phyloP scores from a whole-genome alignment of 2,797 vertebrate species.

The Onychomys arenicola region DNA sequence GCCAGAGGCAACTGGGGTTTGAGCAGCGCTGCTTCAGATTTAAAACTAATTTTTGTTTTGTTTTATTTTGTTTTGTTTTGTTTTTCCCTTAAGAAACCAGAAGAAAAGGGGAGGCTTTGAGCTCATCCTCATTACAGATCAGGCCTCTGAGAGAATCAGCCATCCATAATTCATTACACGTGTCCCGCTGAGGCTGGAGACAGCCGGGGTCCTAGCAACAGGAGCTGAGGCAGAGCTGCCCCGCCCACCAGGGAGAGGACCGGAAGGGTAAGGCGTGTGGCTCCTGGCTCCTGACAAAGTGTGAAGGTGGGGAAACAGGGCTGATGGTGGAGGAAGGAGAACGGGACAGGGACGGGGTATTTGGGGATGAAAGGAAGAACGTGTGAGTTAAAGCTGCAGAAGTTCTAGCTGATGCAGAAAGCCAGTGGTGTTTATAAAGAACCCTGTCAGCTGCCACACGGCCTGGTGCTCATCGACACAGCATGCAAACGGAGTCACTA shows the following conservation, averaged over 20 bases:
- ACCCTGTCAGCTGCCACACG: not conserved
- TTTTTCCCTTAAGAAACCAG: slow-evolving; percentile 88
- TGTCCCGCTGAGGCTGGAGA: slow-evolving; percentile 92
- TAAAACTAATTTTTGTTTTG: slow-evolving; percentile 87
- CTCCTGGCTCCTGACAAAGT: slow-evolving; percentile 44
- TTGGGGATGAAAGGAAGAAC: no score
- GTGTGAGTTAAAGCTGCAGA: not conserved
- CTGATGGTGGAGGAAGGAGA: not conserved
- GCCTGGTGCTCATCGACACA: fast-evolving
- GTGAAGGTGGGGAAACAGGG: not conserved
- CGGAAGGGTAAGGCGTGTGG: slow-evolving; percentile 75
- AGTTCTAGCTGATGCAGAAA: not conserved
- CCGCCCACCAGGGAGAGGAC: slow-evolving; percentile 88
- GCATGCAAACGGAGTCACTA: not conserved
- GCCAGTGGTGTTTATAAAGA: not conserved
- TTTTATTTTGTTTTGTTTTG: no score
- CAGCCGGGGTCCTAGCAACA: slow-evolving; percentile 95
- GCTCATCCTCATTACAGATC: slow-evolving; percentile 98
- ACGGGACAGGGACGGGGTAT: no score
- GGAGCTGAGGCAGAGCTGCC: slow-evolving; percentile 91
- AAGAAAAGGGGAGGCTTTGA: slow-evolving; percentile 87
- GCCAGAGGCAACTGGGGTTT: slow-evolving; percentile 82
- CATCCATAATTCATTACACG: slow-evolving; percentile 98
- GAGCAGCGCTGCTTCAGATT: slow-evolving; percentile 89
- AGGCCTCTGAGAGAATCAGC: slow-evolving; percentile 91